These are phyloP conservation scores for Leuctra nigra DNA, from an alignment of 2,888 invertebrate genomes.

Conservation along the genomic window DNA sequence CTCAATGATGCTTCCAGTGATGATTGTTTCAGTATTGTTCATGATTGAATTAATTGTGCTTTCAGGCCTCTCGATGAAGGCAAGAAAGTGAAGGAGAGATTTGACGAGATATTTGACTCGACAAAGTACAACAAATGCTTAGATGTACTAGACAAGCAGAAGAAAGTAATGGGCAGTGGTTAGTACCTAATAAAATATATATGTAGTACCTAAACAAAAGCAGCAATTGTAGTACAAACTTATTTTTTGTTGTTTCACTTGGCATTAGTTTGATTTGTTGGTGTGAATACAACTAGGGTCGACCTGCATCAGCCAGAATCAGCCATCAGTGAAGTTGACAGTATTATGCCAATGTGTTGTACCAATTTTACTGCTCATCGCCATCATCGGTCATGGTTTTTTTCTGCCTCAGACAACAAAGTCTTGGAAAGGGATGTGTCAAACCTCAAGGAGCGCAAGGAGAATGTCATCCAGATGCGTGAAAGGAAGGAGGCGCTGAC, in stretches of 20 bases:
- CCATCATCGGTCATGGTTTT: no score
- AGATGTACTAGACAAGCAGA: conserved; percentile 49
- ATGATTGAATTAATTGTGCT: no score
- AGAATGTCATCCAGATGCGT: conserved; percentile 50
- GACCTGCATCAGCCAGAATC: no score
- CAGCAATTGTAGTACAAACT: background rate
- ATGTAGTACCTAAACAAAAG: background rate
- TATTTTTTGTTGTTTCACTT: no score
- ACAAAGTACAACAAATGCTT: conserved; percentile 86
- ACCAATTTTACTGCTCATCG: no score
- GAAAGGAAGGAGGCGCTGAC: conserved; percentile 29
- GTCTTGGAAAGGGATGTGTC: conserved; percentile 30
- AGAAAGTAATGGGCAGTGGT: conserved; percentile 19
- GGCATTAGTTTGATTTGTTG: no score
- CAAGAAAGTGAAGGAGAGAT: conserved; percentile 86
- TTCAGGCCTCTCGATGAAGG: conserved; percentile 84
- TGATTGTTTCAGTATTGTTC: no score
- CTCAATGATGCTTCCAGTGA: no score
- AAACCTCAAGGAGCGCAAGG: conserved; percentile 38
- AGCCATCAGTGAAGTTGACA: no score
- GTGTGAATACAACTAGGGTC: no score
- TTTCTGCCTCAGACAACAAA: no score
- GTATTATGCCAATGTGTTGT: no score
- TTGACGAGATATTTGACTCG: conserved; percentile 97
- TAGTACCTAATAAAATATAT: background rate